A percentile compares a stretch with the other conserved stretches of the same genome.
Evolutionary conservation across 2,888 invertebrate genomes (phyloP).

Genomic region (Drosophila neonasuta): DNA sequence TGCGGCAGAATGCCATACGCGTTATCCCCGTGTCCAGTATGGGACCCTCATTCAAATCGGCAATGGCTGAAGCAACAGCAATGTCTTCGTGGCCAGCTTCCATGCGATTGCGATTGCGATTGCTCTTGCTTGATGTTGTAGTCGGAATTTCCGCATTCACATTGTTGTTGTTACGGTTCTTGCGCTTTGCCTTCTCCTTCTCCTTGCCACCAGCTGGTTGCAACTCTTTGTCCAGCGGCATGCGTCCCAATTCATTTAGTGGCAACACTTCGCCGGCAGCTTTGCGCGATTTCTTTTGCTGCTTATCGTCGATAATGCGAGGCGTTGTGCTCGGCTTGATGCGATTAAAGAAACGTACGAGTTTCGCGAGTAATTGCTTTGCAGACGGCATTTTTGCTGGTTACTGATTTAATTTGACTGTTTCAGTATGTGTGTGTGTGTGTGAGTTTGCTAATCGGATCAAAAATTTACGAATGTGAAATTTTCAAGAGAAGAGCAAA

Average conservation of each 20-base stretch:
- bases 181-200: background rate
- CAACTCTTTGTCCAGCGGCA: background rate
- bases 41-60: conserved; percentile 19
- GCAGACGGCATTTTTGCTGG: conserved; percentile 21
- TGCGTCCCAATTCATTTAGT: background rate
- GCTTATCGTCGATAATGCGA: background rate
- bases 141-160: background rate
- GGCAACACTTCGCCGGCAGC: background rate
- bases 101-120: conserved; percentile 14
- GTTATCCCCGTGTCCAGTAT: conserved; percentile 42
- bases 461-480: conserved; percentile 4
- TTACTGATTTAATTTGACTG: no score
- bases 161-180: conserved; percentile 2
- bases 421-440: background rate
- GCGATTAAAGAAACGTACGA: conserved; percentile 26
- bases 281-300: background rate
- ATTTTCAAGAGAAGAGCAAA: conserved; percentile 16
- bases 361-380: conserved; percentile 26
- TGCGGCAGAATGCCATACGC: conserved; percentile 32
- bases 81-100: conserved; percentile 15
- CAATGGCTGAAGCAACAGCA: background rate
- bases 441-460: background rate
- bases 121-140: background rate
- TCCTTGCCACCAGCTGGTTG: background rate
- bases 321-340: conserved; percentile 2